Percentiles rank a stretch among this genome's conserved stretches.
These are phyloP conservation scores for Hypomecis atomaria DNA, from an alignment of 2,888 invertebrate genomes.

Conservation along the genomic window DNA sequence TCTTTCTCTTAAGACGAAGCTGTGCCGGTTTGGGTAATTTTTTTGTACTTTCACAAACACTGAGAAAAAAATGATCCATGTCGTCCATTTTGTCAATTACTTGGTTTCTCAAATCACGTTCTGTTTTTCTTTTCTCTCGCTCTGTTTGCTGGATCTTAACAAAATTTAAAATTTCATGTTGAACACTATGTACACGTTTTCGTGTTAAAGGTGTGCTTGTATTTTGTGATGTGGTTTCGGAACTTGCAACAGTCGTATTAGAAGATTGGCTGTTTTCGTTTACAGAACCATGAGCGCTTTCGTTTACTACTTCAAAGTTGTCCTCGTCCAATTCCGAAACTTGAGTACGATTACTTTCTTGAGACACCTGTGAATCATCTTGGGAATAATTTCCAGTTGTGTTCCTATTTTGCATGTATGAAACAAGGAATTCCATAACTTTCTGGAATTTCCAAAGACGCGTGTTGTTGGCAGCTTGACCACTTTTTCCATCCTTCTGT, in stretches of 20 bases:
- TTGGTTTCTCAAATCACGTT: slow-evolving; percentile 31
- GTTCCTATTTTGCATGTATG: slow-evolving; percentile 28
- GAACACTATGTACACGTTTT: too few relatives aligned
- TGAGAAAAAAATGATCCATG: slow-evolving; percentile 6
- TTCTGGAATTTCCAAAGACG: slow-evolving; percentile 31
- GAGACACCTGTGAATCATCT: slow-evolving; percentile 22
- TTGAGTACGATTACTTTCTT: slow-evolving; percentile 6
- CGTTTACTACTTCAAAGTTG: slow-evolving; percentile 28
- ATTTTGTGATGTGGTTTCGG: slow-evolving; percentile 32
- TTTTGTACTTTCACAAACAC: slow-evolving; percentile 19
- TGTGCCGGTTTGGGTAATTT: slow-evolving; percentile 26
- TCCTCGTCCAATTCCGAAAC: slow-evolving; percentile 19
- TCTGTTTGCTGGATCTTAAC: slow-evolving; percentile 7
- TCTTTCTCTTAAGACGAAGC: slow-evolving; percentile 26
- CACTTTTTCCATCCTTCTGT: slow-evolving; percentile 32
- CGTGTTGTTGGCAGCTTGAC: slow-evolving; percentile 29
- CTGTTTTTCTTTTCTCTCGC: slow-evolving; percentile 32
- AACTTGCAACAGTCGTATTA: slow-evolving; percentile 28
- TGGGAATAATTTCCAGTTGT: slow-evolving; percentile 24
- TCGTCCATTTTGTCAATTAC: slow-evolving; percentile 31
- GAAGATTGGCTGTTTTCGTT: slow-evolving; percentile 27
- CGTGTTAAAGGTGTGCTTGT: slow-evolving; percentile 24
- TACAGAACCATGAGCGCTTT: slow-evolving; percentile 14
- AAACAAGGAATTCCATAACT: slow-evolving; percentile 17
- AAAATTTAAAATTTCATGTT: too few relatives aligned